Base-by-base conservation (phyloP, 2,113 vertebrate species). In the Gasterosteus nipponicus region DNA sequence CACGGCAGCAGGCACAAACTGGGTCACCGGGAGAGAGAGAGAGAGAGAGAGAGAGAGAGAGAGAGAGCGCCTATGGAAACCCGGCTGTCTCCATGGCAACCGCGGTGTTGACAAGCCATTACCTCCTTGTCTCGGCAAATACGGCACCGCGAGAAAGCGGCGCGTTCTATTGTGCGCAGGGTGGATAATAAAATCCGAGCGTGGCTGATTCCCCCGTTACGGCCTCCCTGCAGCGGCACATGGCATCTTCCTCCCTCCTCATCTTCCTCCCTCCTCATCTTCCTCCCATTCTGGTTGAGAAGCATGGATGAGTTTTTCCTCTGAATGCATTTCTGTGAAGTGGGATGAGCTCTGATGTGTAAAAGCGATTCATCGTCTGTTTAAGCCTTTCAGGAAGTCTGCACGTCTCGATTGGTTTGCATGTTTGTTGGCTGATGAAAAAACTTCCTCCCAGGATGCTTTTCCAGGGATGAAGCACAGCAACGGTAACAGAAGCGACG, bases 21-120 rank as follows among this genome's bases (percentile, higher is more conserved):
- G 87, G 91, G 90, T 91, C 89, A 90, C 73, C 54, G 73, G 64
- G 76, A 87, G 87, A 75, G 1, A 14, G 42, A 44, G 70, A 71
- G 53, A 85, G 74, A 44, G 70, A 71, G 53, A 85, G 74, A 54
- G 47, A 14, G 42, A 44, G 70, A 71, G 53, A 85, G 74, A 44
- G 70, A 71, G 53, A 85, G 74, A 54, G 47, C 15, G 44, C 64
- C 80, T 78, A 80, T 82, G 79, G 85, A 87, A 84, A 87, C 54
- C 79, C 79, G 10, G 46, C 70, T 15, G 87, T 92, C 82, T 80
- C 91, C 85, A 77, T 87, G 86, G 86, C 67, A 83, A 91, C 91
- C 44, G 3, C 77, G n/a, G 39, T 90, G 90, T 90, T 91, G 90
- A 92, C 89, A 91, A 90, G 87, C 89, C 79, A 85, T 86, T 86